Base-by-base conservation (phyloP, 1,140 invertebrate species). In the Lutraria rhynchaena region DNA sequence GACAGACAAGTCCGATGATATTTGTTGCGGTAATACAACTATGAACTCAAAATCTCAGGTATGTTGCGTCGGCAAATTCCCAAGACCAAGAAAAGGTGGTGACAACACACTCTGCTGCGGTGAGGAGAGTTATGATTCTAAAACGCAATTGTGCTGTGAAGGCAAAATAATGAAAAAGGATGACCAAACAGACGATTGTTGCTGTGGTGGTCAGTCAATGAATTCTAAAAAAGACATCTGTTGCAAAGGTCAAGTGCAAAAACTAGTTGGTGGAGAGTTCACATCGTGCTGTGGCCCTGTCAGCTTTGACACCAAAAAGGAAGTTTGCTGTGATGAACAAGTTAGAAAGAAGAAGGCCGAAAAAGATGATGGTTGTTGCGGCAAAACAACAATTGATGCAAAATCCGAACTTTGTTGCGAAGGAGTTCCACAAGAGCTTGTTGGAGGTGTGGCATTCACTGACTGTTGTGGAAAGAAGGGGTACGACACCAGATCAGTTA, bases 301-400 rank as follows among this genome's bases (percentile, higher is more conserved):
- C 15, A 81, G 78, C 24, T 81, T 71, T 65, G 78, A 81, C 37
- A 60, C 69, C 0, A 63, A 27, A 3, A 53, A 60, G 17, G 22
- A 81, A 29, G 44, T 81, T 29, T 81, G 78, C 24, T 81, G 78
- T 51, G 49, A 81, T 60, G 78, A 60, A 41, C n/a, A 81, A 37
- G 22, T 81, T 1, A 74, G 69, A 61, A 41, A 37, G 17, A 81
- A 81, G 31, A 81, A 61, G 44, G n/a, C 22, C 31, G 57, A 57
- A 41, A 53, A 51, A n/a, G 78, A 81, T 37, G 78, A 81, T 55
- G 71, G 78, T 37, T 81, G 78, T 24, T 81, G 78, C 44, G 78
- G 78, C 1, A 73, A 73, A 19, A 81, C 69, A 41, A 81, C 78
- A n/a, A 31, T 73, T 24, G 49, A 65, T 65, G 69, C 78, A 7